Percentiles rank a stretch among this genome's conserved stretches.
These are phyloP conservation scores for Drosophila seclusa DNA, from an alignment of 2,888 invertebrate species.

Conservation along the genomic window DNA sequence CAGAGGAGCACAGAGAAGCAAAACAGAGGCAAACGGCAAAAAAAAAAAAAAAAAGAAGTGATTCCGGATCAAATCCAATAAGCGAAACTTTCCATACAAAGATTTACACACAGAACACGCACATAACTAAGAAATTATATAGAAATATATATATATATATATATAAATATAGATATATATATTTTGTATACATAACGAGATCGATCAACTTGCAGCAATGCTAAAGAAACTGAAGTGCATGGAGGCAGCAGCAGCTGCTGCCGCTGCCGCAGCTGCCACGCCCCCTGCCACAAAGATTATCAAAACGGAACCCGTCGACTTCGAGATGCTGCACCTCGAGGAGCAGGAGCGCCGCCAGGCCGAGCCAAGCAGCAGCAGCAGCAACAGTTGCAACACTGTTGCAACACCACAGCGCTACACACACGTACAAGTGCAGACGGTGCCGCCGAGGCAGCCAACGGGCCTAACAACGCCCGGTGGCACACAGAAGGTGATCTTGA, in stretches of 20 bases:
- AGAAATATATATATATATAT: constrained; percentile 6
- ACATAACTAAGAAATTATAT: constrained; percentile 21
- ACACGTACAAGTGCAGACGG: constrained; percentile 83
- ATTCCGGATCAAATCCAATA: constrained; percentile 77
- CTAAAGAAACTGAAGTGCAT: constrained; percentile 84
- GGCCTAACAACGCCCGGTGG: constrained; percentile 71
- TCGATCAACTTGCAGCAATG: constrained; percentile 64
- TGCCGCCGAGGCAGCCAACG: constrained; percentile 78
- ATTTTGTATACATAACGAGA: constrained; percentile 13
- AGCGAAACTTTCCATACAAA: constrained; percentile 43
- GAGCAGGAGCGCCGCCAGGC: constrained; percentile 40
- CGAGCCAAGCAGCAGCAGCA: constrained; percentile 51
- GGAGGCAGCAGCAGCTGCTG: constrained; percentile 67
- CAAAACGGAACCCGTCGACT: constrained; percentile 84
- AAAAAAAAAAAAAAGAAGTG: constrained; percentile 41
- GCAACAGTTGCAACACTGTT: constrained; percentile 10
- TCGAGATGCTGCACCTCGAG: constrained; percentile 76
- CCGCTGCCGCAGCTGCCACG: constrained; percentile 23
- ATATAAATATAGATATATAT: background rate
- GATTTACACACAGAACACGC: constrained; percentile 13
- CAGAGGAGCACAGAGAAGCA: constrained; percentile 26
- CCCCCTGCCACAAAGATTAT: constrained; percentile 66
- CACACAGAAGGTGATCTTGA: constrained; percentile 83
- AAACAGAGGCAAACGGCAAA: constrained; percentile 48
- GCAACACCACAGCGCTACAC: constrained; percentile 73